Evolutionary conservation across 92 coral and sea anemone genomes (phyloP).

Genomic region (Metridium senile): DNA sequence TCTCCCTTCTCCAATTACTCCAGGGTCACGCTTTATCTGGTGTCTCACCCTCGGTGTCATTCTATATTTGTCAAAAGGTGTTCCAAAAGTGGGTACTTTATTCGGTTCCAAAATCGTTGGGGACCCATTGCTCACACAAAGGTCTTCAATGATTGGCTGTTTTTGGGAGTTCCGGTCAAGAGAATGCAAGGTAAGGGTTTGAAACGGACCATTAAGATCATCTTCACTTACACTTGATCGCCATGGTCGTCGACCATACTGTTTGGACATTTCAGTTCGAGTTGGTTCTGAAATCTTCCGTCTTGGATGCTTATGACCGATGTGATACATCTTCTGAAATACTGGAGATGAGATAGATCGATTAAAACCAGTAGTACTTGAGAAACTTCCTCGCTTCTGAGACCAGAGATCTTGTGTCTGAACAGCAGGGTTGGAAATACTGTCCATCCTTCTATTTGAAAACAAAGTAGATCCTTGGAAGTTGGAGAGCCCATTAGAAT

Average conservation of each 20-base stretch:
- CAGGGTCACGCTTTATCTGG: slow-evolving; percentile 29
- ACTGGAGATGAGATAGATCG: not conserved
- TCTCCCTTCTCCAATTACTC: slow-evolving; percentile 81
- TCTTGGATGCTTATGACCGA: not conserved
- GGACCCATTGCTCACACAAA: too few relatives aligned
- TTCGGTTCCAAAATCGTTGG: too few relatives aligned
- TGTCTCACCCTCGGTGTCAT: not conserved
- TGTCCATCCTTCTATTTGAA: too few relatives aligned
- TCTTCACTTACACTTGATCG: slow-evolving; percentile 7
- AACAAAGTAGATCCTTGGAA: too few relatives aligned
- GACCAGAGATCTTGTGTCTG: not conserved
- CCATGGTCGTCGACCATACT: not conserved
- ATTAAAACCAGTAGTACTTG: not conserved
- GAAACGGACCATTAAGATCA: not conserved
- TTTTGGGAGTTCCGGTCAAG: too few relatives aligned
- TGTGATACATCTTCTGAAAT: not conserved
- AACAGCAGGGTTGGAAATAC: not conserved
- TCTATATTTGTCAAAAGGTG: too few relatives aligned
- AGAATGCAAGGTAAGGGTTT: too few relatives aligned
- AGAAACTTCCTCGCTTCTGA: not conserved
- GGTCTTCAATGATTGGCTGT: too few relatives aligned
- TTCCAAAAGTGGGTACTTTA: too few relatives aligned
- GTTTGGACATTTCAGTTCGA: not conserved
- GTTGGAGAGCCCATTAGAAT: not conserved
- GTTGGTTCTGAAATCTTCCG: slow-evolving; percentile 7